Conservation (phyloP, 2,113 vertebrate genomes). For the Phylloscopus whistleri region DNA sequence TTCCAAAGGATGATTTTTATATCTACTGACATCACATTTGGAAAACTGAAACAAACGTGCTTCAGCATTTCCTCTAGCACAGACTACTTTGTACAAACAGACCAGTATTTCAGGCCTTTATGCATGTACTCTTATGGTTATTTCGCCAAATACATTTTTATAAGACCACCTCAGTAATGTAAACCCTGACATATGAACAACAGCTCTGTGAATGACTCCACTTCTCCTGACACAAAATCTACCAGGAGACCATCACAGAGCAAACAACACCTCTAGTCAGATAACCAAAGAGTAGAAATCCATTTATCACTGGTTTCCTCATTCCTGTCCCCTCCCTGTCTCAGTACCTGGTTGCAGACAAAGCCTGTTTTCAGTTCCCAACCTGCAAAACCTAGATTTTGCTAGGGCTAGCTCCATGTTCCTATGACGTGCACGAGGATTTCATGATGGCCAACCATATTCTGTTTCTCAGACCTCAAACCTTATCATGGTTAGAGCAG, state of each 20-base stretch:
- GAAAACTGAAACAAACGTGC: neutral
- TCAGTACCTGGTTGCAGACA: neutral
- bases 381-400: neutral
- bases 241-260: neutral
- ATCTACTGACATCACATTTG: neutral
- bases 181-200: neutral
- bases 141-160: neutral
- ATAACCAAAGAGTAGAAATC: neutral
- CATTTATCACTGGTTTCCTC: neutral
- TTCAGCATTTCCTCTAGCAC: neutral
- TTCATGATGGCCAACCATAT: neutral
- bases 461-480: neutral
- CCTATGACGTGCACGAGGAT: neutral
- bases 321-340: neutral
- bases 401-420: neutral
- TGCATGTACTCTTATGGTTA: neutral
- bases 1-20: neutral
- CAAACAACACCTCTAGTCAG: neutral
- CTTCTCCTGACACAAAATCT: neutral
- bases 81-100: neutral
- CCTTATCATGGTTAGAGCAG: neutral
- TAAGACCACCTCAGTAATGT: neutral
- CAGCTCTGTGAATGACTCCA: neutral
- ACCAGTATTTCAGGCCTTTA: neutral
- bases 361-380: neutral